Percentiles rank a stretch among this genome's conserved stretches.
Conservation (phyloP, 2,113 vertebrate genomes). For the Dunckerocampus dactyliophorus region DNA sequence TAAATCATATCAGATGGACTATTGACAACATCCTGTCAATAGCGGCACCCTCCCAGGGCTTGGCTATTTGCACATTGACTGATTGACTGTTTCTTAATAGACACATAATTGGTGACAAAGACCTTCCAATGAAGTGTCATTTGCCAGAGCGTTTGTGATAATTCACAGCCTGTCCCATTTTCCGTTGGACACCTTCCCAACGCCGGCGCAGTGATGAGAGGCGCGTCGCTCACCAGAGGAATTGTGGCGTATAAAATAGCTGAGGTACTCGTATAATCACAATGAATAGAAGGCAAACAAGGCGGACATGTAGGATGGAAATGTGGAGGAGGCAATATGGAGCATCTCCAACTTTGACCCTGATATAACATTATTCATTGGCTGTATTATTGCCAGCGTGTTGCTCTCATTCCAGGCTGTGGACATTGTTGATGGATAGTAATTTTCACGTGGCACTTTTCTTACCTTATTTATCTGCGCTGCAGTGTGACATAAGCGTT, state of each 20-base stretch:
- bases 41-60: slow-evolving; percentile 80
- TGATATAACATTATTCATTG: slow-evolving; percentile 63
- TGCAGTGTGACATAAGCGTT: slow-evolving; percentile 45
- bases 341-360: slow-evolving; percentile 59
- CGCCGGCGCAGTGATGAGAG: slow-evolving; percentile 55
- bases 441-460: slow-evolving; percentile 64
- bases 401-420: slow-evolving; percentile 57
- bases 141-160: slow-evolving; percentile 78
- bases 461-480: slow-evolving; percentile 61
- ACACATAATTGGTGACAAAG: slow-evolving; percentile 99
- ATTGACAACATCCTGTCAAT: slow-evolving; percentile 90
- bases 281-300: slow-evolving; percentile 51
- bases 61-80: slow-evolving; percentile 86
- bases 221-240: slow-evolving; percentile 48
- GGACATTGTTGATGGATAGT: slow-evolving; percentile 61
- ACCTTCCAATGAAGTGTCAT: slow-evolving; percentile 90
- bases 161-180: slow-evolving; percentile 77
- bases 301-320: slow-evolving; percentile 35
- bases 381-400: slow-evolving; percentile 59
- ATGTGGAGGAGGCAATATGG: slow-evolving; percentile 51
- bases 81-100: slow-evolving; percentile 99
- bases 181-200: slow-evolving; percentile 71
- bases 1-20: slow-evolving; percentile 83
- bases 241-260: slow-evolving; percentile 44
- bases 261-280: slow-evolving; percentile 34